Base-by-base conservation (phyloP, 1,140 invertebrate species). In the Sinonovacula constricta region DNA sequence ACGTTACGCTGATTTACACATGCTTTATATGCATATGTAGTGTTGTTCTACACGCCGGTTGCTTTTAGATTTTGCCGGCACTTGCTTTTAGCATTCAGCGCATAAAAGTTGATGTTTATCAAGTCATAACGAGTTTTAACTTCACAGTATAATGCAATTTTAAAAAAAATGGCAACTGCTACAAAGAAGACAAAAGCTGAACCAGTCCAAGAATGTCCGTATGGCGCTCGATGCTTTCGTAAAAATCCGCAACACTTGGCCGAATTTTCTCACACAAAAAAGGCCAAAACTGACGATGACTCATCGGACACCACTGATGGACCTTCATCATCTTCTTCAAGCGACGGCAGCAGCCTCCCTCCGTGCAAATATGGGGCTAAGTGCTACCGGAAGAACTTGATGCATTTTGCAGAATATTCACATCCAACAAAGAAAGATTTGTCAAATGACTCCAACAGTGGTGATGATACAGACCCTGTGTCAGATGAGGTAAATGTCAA, bases 391-490 rank as follows among this genome's bases (percentile, higher is more conserved):
- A 87, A 87, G 62, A 87, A 87, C 59, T 59, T 85, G 28, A 75
- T 87, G 45, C 85, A 87, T 70, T 87, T 85, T 79, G 82, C 83
- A 18, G 82, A 85, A 56, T 86, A 66, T 75, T 82, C 82, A 7
- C 85, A 86, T 57, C 85, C 85, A 1, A 82, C 80, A 10, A 59
- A 54, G 15, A 54, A 22, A 33, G 30, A 26, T 18, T 18, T 56
- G 18, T 56, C 30, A 15, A 31, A 28, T 18, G 59, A 63, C 26
- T 39, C 14, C 60, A 68, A 60, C 30, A 71, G 63, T 45, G 79
- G 72, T 14, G 62, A 70, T 49, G 79, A 75, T 36, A 77, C 66
- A n/a, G 78, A 79, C 57, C 67, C 59, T 65, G 72, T 82, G 24
- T 77, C 79, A 1, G 83, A 83, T 65, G 70, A 78, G 7, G 76